Evolutionary conservation across 2,113 vertebrate species (phyloP).

Genomic region (Laterallus jamaicensis): DNA sequence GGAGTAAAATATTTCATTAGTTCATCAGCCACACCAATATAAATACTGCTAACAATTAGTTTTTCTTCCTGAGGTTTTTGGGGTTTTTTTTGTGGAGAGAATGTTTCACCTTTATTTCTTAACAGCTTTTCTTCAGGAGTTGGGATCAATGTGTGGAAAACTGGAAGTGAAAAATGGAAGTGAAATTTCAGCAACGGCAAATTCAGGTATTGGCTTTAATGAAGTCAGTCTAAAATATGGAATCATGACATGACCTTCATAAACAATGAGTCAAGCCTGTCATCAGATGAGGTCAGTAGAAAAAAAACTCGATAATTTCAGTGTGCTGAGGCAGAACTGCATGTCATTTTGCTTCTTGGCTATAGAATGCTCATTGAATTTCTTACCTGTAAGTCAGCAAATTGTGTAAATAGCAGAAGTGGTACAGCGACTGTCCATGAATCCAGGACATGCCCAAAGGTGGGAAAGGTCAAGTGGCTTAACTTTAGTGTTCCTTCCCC

Average conservation of each 20-base stretch:
- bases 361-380: neutral
- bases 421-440: accelerated
- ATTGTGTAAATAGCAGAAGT: neutral
- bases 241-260: neutral
- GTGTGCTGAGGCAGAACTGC: neutral
- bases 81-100: neutral
- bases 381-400: neutral
- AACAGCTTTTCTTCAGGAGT: neutral
- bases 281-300: neutral
- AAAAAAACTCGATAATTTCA: neutral
- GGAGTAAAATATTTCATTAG: neutral
- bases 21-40: neutral
- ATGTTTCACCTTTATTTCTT: neutral
- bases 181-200: neutral
- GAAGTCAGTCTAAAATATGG: neutral
- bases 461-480: neutral
- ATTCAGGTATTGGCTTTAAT: neutral
- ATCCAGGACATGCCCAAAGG: neutral
- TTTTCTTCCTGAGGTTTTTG: neutral
- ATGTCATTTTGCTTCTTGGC: neutral
- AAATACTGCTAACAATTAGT: neutral
- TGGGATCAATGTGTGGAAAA: neutral
- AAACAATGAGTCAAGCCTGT: neutral
- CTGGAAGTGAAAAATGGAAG: neutral
- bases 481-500: neutral